A percentile compares a stretch with the other conserved stretches of the same genome.
These are phyloP conservation scores for Streptopelia turtur DNA, from an alignment of 2,797 vertebrate species.

Conservation along the genomic window DNA sequence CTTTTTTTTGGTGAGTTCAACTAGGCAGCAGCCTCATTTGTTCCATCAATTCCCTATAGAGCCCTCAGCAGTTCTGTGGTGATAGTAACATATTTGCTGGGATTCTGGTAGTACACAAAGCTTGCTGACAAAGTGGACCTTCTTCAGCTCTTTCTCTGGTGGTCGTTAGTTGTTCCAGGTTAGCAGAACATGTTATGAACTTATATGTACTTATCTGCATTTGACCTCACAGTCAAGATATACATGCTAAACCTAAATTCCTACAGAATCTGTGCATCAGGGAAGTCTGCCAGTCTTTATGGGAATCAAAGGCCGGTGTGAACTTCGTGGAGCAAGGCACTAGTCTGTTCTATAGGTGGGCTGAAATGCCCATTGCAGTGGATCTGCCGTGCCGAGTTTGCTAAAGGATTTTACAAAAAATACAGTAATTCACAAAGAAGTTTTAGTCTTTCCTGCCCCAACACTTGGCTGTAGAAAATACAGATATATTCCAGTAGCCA, in stretches of 20 bases:
- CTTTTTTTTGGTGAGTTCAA: neutral
- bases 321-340: neutral
- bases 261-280: neutral
- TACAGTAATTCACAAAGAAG: neutral
- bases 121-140: neutral
- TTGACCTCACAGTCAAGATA: neutral
- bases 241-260: neutral
- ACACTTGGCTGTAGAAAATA: neutral
- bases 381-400: neutral
- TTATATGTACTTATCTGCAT: neutral
- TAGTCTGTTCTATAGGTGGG: neutral
- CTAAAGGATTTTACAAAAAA: neutral
- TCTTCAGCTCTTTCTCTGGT: neutral
- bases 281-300: neutral
- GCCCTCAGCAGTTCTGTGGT: neutral
- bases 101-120: neutral
- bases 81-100: neutral
- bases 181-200: neutral
- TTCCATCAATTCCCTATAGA: accelerated
- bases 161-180: neutral
- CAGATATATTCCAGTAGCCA: neutral
- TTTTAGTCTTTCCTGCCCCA: neutral
- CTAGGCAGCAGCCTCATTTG: neutral
- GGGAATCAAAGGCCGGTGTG: neutral
- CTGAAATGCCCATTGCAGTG: neutral